Base-by-base conservation (phyloP, 2,888 invertebrate genomes). In the Folsomia candida region DNA sequence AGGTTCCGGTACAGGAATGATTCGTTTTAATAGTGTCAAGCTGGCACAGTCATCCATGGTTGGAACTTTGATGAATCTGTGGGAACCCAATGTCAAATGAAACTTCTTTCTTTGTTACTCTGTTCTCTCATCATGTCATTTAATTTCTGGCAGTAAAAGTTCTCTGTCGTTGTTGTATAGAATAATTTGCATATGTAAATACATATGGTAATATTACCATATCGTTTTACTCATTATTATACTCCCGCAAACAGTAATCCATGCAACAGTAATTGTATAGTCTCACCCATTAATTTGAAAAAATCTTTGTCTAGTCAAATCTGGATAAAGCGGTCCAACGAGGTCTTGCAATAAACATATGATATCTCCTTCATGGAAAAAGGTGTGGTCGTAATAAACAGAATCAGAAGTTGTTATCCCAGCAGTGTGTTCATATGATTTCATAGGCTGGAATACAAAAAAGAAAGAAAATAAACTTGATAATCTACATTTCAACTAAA, bases 341-440 rank as follows among this genome's bases (percentile, higher is more conserved):
- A 54, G 6, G 20, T 54, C 54, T n/a, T 54, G 18, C 11, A 54
- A 4, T n/a, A 51, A 25, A 51, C 37, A 64, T 6, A 64, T 51
- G 24, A 64, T 64, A 51, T 64, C 63, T n/a, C 63, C 63, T 24
- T 64, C 51, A 4, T 51, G 37, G 26, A 29, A 51, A 22, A 29
- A 47, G 2, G 22, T 51, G 20, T 37, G 6, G 37, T 64, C 37
- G 26, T 24, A 64, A 51, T 51, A 64, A 4, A 24, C 25, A 9
- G 63, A 20, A 2, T n/a, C 28, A 14, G 20, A 4, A 9, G 47
- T 51, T 9, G 24, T n/a, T 24, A 25, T 28, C 2, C 63, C 63
- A 29, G 28, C 51, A 3, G 63, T 51, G 11, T 64, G 29, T 24
- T 24, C 22, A 22, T 37, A 64, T 22, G 63, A 64, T 47, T 20